These are phyloP conservation scores for Magallana ariakensis DNA, from an alignment of 1,140 invertebrate genomes.

Conservation along the genomic window DNA sequence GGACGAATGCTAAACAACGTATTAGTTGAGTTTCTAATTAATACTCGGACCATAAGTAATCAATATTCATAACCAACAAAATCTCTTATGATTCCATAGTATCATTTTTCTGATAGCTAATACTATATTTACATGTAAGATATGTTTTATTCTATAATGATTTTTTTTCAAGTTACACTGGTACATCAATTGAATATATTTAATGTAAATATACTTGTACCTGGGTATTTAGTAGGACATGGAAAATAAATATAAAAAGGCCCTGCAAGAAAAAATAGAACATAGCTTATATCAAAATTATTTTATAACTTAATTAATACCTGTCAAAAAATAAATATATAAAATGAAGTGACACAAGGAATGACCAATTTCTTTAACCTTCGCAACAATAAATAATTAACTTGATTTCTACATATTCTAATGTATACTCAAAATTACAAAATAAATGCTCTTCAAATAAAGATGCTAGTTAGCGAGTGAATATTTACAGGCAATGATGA, in stretches of 20 bases:
- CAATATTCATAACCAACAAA: too few species aligned
- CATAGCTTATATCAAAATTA: background rate
- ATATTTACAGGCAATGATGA: too few species aligned
- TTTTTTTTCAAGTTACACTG: background rate
- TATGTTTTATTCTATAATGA: background rate
- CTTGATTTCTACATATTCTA: too few species aligned
- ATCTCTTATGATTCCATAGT: background rate
- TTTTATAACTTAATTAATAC: too few species aligned
- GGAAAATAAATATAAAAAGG: constrained; percentile 17
- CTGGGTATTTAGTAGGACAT: background rate
- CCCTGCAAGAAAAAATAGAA: constrained; percentile 10
- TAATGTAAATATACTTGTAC: background rate
- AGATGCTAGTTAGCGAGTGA: too few species aligned
- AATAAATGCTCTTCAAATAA: too few species aligned
- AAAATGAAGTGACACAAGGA: background rate
- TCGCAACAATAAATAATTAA: too few species aligned
- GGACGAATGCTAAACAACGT: too few species aligned
- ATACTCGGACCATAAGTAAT: too few species aligned
- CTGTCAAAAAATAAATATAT: background rate
- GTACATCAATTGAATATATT: background rate
- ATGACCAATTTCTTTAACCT: too few species aligned
- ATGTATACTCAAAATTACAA: too few species aligned
- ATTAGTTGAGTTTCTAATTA: too few species aligned
- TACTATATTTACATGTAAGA: background rate
- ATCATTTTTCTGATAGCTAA: background rate